These are phyloP conservation scores for Lutraria rhynchaena DNA, from an alignment of 1,140 invertebrate species.

Conservation along the genomic window DNA sequence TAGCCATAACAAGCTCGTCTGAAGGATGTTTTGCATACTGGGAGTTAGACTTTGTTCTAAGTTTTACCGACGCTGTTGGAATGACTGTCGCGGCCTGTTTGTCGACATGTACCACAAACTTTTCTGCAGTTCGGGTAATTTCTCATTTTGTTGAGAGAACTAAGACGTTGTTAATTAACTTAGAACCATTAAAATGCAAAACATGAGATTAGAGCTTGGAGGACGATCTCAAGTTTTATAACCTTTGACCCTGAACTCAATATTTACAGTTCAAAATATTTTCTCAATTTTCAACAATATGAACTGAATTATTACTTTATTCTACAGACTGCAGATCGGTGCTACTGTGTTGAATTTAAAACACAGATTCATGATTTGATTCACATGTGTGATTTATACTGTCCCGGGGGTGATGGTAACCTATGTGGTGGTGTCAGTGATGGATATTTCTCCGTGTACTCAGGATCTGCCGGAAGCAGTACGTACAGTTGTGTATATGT, in stretches of 20 bases:
- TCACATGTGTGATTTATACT: neutral
- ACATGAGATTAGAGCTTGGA: no score
- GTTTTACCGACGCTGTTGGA: neutral
- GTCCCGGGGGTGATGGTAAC: neutral
- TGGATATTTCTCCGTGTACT: conserved; percentile 13
- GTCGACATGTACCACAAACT: neutral
- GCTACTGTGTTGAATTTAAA: conserved; percentile 1
- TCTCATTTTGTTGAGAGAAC: no score
- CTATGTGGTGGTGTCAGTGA: neutral
- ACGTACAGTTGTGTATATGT: no score
- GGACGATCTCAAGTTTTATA: no score
- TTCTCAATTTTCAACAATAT: no score
- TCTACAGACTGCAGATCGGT: neutral
- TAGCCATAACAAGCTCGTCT: no score
- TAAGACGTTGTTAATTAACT: no score
- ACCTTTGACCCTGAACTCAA: no score
- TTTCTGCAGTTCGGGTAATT: neutral
- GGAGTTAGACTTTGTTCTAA: neutral
- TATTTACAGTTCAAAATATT: no score
- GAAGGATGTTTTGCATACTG: conserved; percentile 1
- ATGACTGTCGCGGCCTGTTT: neutral
- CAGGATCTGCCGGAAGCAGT: no score
- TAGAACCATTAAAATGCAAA: no score
- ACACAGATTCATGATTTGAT: neutral
- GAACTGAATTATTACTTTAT: no score